Conservation (phyloP, 2,797 vertebrate species). For the Cyprinella venusta region DNA sequence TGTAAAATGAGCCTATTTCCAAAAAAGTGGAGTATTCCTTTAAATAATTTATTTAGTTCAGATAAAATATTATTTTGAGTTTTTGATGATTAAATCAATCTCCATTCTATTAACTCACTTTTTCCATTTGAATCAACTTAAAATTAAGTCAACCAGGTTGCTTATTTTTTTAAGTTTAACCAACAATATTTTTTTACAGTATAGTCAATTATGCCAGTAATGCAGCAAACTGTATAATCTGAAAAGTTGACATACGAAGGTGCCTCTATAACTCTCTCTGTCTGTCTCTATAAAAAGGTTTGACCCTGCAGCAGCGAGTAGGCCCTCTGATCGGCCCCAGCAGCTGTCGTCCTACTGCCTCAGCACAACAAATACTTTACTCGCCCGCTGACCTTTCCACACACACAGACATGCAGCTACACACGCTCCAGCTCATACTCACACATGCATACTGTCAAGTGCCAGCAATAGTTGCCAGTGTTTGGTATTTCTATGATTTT, state of each 20-base stretch:
- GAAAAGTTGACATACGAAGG: slow-evolving; percentile 36
- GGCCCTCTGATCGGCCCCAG: slow-evolving; percentile 78
- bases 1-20: no score
- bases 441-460: slow-evolving; percentile 41
- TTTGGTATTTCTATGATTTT: slow-evolving; percentile 41
- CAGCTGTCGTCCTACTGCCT: slow-evolving; percentile 84
- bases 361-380: slow-evolving; percentile 86
- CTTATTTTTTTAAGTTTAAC: no score
- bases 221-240: slow-evolving; percentile 21
- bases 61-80: no score
- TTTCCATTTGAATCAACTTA: no score
- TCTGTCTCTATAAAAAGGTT: slow-evolving; percentile 80
- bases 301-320: slow-evolving; percentile 74
- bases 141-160: no score
- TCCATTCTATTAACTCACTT: no score
- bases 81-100: no score
- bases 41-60: no score
- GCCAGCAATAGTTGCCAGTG: slow-evolving; percentile 32
- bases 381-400: slow-evolving; percentile 83
- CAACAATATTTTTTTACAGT: no score
- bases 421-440: slow-evolving; percentile 36
- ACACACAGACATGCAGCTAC: slow-evolving; percentile 67
- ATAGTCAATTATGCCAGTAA: background rate
- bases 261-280: slow-evolving; percentile 54
- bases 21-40: no score